Conservation (phyloP, 2,797 vertebrate genomes). For the Chrysocyon brachyurus region DNA sequence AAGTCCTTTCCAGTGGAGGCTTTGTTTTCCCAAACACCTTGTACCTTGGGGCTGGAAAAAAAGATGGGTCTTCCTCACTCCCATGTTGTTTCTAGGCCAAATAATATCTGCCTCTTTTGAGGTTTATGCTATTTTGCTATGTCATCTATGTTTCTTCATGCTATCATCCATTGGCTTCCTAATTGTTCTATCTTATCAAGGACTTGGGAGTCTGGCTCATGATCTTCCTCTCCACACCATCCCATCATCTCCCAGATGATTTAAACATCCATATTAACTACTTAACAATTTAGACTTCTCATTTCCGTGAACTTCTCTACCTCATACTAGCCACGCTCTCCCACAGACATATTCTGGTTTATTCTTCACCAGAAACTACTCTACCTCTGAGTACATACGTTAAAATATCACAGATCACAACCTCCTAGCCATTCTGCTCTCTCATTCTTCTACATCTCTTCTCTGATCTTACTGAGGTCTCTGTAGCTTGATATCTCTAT, state of each 20-base stretch:
- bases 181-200: background rate
- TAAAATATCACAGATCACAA: background rate
- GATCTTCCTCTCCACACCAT: background rate
- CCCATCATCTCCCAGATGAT: background rate
- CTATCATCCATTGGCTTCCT: background rate
- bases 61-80: background rate
- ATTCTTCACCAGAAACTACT: constrained; percentile 30
- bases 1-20: background rate
- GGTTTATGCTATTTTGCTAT: background rate
- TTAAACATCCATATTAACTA: background rate
- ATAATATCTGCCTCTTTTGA: background rate
- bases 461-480: background rate
- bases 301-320: background rate
- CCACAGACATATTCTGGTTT: background rate
- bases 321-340: background rate
- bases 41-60: background rate
- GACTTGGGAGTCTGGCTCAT: background rate
- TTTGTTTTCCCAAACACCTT: background rate
- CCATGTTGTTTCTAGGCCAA: background rate
- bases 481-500: constrained; percentile 14
- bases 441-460: background rate
- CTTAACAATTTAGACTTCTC: background rate
- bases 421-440: background rate
- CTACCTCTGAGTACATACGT: background rate
- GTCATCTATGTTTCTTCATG: background rate